Evolutionary conservation across 2,888 invertebrate species (phyloP).

Genomic region (Pollenia angustigena): DNA sequence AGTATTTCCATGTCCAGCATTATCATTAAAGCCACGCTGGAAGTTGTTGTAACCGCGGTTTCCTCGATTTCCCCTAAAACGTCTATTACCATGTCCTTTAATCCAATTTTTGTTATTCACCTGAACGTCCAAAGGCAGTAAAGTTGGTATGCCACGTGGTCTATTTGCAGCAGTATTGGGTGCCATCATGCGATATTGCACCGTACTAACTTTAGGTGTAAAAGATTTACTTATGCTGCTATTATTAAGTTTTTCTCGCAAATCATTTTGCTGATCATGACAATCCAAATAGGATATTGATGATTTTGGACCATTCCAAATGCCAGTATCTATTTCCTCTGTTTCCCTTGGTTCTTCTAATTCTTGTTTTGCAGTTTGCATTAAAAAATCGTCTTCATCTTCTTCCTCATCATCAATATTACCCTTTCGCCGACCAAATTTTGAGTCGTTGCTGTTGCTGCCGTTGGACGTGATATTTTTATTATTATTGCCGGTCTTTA

Average conservation of each 20-base stretch:
- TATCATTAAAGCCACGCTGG: background rate
- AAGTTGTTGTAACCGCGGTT: constrained; percentile 42
- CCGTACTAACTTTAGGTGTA: constrained; percentile 17
- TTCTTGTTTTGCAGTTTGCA: constrained; percentile 12
- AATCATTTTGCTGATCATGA: constrained; percentile 58
- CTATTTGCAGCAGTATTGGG: constrained; percentile 76
- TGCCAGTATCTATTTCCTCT: constrained; percentile 40
- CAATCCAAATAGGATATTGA: constrained; percentile 67
- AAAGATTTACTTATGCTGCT: constrained; percentile 28
- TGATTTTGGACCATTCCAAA: constrained; percentile 74
- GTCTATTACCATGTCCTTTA: constrained; percentile 50
- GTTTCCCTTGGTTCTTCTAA: background rate
- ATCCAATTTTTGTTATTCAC: constrained; percentile 43
- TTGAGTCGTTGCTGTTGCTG: constrained; percentile 41
- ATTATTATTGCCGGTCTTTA: background rate
- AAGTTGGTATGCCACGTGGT: constrained; percentile 76
- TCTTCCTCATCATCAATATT: constrained; percentile 68
- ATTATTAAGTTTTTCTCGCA: constrained; percentile 71
- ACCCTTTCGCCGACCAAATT: constrained; percentile 66
- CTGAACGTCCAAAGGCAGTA: constrained; percentile 72
- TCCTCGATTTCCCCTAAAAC: constrained; percentile 1
- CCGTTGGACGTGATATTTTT: constrained; percentile 7
- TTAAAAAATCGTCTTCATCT: constrained; percentile 56
- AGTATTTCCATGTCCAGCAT: constrained; percentile 10
- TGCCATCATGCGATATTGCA: constrained; percentile 74